A percentile compares a stretch with the other conserved stretches of the same genome.
These are phyloP conservation scores for Hemiscyllium ocellatum DNA, from an alignment of 2,113 vertebrate species.

Conservation along the genomic window DNA sequence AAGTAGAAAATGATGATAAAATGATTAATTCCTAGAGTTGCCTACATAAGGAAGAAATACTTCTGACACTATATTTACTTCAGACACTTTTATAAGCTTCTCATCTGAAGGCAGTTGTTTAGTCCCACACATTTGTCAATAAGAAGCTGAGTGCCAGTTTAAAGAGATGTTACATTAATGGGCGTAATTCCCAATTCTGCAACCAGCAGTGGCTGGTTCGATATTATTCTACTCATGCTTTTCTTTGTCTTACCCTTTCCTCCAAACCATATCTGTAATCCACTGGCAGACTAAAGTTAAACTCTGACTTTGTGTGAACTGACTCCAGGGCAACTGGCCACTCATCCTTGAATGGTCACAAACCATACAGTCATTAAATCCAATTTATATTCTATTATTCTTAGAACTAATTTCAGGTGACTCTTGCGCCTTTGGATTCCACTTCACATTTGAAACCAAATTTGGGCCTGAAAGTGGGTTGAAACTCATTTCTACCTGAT, in stretches of 20 bases:
- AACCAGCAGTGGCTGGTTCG: neutral
- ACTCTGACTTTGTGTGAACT: neutral
- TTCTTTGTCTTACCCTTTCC: neutral
- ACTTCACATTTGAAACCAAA: neutral
- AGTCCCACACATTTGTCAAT: neutral
- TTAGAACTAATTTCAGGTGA: neutral
- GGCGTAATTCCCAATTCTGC: neutral
- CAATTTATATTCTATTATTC: neutral
- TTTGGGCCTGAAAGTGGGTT: neutral
- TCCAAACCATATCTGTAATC: neutral
- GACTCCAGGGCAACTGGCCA: neutral
- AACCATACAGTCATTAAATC: neutral
- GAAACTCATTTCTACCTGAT: neutral
- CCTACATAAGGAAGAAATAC: neutral
- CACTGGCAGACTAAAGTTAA: neutral
- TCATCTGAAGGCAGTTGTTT: neutral
- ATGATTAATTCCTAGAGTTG: neutral
- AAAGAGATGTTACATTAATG: neutral
- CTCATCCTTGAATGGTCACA: neutral
- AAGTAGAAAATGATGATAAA: neutral
- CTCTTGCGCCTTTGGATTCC: neutral
- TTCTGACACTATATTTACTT: neutral
- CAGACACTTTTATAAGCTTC: neutral
- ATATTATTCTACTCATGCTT: neutral
- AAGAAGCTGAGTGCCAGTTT: neutral